Base-by-base conservation (phyloP, 2,113 vertebrate species). In the Chelonoidis abingdonii region DNA sequence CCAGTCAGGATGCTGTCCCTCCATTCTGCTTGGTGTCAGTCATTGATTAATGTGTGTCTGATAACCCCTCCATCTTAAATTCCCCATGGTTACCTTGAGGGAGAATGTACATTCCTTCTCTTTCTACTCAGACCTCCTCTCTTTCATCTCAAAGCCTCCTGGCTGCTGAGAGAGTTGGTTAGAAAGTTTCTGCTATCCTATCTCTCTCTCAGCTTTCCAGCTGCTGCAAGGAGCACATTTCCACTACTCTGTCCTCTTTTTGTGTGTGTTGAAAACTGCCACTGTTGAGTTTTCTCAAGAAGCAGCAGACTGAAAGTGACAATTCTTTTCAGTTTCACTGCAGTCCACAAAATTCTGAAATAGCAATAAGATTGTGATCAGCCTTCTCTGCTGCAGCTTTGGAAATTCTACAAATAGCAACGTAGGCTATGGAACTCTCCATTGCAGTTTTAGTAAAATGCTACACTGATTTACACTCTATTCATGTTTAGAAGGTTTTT, bases 401-500 rank as follows among this genome's bases (percentile, higher is more conserved):
- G 7, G 29, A 14, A 65, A 56, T 95, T 96, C 86, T 25, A 92
- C 94, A 96, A 88, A 78, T 52, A 93, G 7, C 62, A 93, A 78
- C 21, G 1, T 0, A 82, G 95, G 52, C 62, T 84, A 1, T 87
- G 0, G 90, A 87, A 56, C 49, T 29, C 52, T 29, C 52, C 35
- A 62, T 50, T 53, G 69, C 41, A 89, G 29, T 16, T 86, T 93
- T 92, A 92, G 83, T 89, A 93, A 96, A 94, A 84, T 62, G 52
- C 72, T 94, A 80, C 89, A 31, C 72, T 72, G 65, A 92, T 80
- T 80, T 93, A 75, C 41, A 84, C 17, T 9, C 87, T 80, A 88
- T 62, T 47, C 80, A 72, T 84, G 94, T 83, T 97, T 94, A 96
- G 87, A 92, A 92, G 91, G 35, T 0, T 3, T 35, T 94, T 92